Base-by-base conservation (phyloP, 2,888 invertebrate genomes). In the Mythimna loreyi region DNA sequence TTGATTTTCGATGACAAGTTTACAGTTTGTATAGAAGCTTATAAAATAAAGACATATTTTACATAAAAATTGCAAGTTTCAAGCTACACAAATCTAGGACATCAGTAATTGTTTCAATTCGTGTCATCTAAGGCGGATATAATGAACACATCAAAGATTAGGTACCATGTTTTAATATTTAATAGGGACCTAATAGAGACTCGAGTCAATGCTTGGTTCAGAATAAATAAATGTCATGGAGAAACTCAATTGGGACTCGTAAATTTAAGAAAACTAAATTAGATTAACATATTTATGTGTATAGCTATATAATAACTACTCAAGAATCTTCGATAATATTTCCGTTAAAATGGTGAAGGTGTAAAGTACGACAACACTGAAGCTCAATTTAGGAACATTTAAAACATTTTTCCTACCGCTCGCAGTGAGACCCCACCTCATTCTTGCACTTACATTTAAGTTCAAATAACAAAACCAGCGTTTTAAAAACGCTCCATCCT, bases 401-500 rank as follows among this genome's bases (percentile, higher is more conserved):
- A 63, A 67, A 52, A 61, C 19, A 33, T 59, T 67, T 67, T 58
- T 62, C 80, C 73, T 70, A 66, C 28, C 56, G 67, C 77, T 71
- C 68, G 63, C 79, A 84, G 81, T 81, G 84, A 79, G 84, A 75
- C 84, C 77, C 52, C 80, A 78, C 81, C 57, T 71, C 75, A 71
- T 76, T 80, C 63, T 82, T 83, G 79, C 85, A 85, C 80, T 83
- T 83, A 81, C 25, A 55, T 79, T 79, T 59, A 75, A 45, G 53
- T 73, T 74, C 36, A 79, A 56, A 73, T 75, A 80, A 82, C 72
- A 83, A 72, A 69, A 74, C 56, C 30, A 64, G 82, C 86, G 85
- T 86, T 89, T 88, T 71, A 76, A 49, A 86, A 89, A 88, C 88
- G 84, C 85, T 75, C 61, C 52, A 28, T 49, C 90, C 91, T 91